Conservation (phyloP, 1,140 invertebrate species). For the Coelopa frigida region DNA sequence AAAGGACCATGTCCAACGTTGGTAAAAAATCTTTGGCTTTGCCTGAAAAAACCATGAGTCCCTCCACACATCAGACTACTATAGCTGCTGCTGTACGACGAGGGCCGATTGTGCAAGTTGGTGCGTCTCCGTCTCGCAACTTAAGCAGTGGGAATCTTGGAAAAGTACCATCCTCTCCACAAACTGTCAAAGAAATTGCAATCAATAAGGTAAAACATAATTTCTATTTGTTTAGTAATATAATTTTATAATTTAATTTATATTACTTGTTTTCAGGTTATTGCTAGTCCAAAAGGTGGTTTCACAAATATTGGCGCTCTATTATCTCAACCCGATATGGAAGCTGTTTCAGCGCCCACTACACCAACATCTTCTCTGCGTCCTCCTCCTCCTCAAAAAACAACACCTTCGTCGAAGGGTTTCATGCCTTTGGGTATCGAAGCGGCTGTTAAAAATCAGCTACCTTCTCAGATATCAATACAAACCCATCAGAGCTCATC, state of each 20-base stretch:
- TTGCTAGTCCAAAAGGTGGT: slow-evolving; percentile 33
- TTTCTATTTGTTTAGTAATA: not conserved
- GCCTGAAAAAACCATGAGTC: no score
- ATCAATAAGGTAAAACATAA: slow-evolving; percentile 36
- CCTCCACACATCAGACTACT: no score
- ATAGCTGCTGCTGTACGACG: no score
- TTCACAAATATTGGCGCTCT: slow-evolving; percentile 37
- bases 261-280: slow-evolving; percentile 7
- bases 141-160: not conserved
- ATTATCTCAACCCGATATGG: slow-evolving; percentile 13
- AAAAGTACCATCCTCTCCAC: slow-evolving; percentile 11
- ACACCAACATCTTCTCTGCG: slow-evolving; percentile 13
- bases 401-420: slow-evolving; percentile 19
- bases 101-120: no score
- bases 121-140: no score
- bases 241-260: not conserved
- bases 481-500: slow-evolving; percentile 39
- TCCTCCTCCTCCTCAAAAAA: not conserved
- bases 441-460: slow-evolving; percentile 37
- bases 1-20: no score
- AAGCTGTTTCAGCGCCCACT: not conserved
- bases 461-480: slow-evolving; percentile 38
- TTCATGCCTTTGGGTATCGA: slow-evolving; percentile 37
- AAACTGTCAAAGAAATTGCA: slow-evolving; percentile 36
- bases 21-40: no score